Conservation (phyloP, 2,888 invertebrate species). For the Drosophila barbarae region DNA sequence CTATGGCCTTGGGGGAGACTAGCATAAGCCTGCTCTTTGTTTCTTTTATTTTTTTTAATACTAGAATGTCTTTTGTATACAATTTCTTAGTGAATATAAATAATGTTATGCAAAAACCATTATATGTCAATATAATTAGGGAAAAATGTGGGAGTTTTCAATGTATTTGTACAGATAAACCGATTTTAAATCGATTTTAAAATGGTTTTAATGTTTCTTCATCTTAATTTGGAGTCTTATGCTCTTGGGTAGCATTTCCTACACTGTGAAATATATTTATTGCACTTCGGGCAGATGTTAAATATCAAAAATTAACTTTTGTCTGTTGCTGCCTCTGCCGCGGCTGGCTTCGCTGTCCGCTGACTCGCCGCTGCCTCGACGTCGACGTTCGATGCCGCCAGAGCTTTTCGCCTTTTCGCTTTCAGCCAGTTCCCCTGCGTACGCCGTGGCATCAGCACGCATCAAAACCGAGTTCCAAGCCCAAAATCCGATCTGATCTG, state of each 20-base stretch:
- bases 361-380: slow-evolving; percentile 1
- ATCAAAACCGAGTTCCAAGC: slow-evolving; percentile 1
- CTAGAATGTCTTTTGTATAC: slow-evolving; percentile 3
- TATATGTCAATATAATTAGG: not conserved
- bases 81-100: slow-evolving; percentile 14
- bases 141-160: not conserved
- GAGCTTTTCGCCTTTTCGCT: slow-evolving; percentile 41
- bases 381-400: slow-evolving; percentile 2
- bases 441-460: slow-evolving; percentile 51
- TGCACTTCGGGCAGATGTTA: not conserved
- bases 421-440: slow-evolving; percentile 48
- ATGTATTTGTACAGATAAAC: not conserved
- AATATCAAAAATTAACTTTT: slow-evolving; percentile 8
- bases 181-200: not conserved
- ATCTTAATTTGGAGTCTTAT: not conserved
- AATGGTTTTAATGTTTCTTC: not conserved
- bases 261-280: not conserved
- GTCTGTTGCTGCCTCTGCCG: not conserved
- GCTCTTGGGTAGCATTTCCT: not conserved
- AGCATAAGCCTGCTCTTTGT: not conserved
- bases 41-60: not conserved
- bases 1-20: slow-evolving; percentile 1
- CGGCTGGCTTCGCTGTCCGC: not conserved
- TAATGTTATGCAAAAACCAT: not conserved
- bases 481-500: not conserved